These are phyloP conservation scores for Cebidichthys violaceus DNA, from an alignment of 2,113 vertebrate genomes.

Conservation along the genomic window DNA sequence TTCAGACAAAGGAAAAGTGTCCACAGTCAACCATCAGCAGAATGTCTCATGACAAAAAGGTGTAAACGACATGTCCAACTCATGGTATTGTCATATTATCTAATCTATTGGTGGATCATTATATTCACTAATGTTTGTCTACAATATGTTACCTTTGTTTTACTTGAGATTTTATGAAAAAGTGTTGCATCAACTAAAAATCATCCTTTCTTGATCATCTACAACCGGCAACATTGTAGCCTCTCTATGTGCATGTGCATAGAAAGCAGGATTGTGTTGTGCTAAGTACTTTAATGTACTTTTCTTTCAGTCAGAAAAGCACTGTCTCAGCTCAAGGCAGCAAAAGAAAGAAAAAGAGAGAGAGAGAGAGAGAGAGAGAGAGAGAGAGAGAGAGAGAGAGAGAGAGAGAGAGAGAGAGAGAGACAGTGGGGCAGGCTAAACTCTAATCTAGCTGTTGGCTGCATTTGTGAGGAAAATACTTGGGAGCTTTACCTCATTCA, in stretches of 20 bases:
- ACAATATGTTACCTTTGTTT: neutral
- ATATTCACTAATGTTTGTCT: neutral
- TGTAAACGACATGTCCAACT: neutral
- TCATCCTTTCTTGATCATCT: slow-evolving; percentile 27
- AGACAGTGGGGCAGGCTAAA: slow-evolving; percentile 30
- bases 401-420: slow-evolving; percentile 16
- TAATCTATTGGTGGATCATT: neutral
- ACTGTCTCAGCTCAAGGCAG: slow-evolving; percentile 52
- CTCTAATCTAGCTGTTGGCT: slow-evolving; percentile 51
- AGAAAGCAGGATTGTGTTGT: slow-evolving; percentile 54
- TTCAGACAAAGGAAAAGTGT: neutral
- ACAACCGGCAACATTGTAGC: slow-evolving; percentile 43
- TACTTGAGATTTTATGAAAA: neutral
- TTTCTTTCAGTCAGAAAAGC: slow-evolving; percentile 56
- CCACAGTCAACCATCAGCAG: neutral
- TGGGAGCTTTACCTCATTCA: slow-evolving; percentile 40
- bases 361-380: slow-evolving; percentile 19
- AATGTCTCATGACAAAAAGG: neutral
- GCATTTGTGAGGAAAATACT: slow-evolving; percentile 51
- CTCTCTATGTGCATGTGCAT: slow-evolving; percentile 37
- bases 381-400: slow-evolving; percentile 20
- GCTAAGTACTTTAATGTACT: slow-evolving; percentile 63
- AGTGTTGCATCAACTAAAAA: neutral
- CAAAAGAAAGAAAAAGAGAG: slow-evolving; percentile 20
- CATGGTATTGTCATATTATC: neutral